Base-by-base conservation (phyloP, 23 tunicate species). In the Botrylloides violaceus region DNA sequence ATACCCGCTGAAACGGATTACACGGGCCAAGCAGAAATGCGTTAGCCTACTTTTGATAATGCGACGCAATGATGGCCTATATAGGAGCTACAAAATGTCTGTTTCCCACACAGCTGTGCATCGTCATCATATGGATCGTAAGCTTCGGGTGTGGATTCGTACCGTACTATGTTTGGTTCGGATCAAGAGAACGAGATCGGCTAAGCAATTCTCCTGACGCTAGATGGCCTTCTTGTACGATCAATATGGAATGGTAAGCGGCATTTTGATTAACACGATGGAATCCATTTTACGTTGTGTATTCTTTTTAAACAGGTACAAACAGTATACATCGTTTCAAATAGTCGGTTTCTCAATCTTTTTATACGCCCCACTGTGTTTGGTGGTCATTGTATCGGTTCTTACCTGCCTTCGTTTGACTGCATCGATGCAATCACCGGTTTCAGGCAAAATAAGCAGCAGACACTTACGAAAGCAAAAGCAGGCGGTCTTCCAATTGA, bases 141-240 rank as follows among this genome's bases (percentile, higher is more conserved):
- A 79, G 65, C 20, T 29, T 79, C 53, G 25, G 33, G 21, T 49
- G 75, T 0, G 83, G 83, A 32, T 79, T 79, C 28, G 32, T 79
- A 32, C 83, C 83, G 18, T 79, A 65, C 33, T 53, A 21, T 19
- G 57, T 70, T 0, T 70, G 47, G 48, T 79, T 79, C 29, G 83
- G 50, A 15, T 36, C 76, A 24, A 21, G 59, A 22, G 36, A n/a
- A 19, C 66, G 83, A 55, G 83, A 79, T 68, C 75, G 83, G 2
- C 28, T 31, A 6, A 70, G 76, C 66, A 34, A 79, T 35, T 4
- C 66, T 1, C 49, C 53, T 1, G 83, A 79, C 36, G 83, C 83
- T 7, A 70, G 73, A 32, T 79, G 83, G 83, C 83, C 83, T 2
- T 66, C 83, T 3, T 79, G 83, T 34, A 79, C 83, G 6, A 32